Evolutionary conservation across 2,113 vertebrate genomes (phyloP).

Genomic region (Guaruba guarouba): DNA sequence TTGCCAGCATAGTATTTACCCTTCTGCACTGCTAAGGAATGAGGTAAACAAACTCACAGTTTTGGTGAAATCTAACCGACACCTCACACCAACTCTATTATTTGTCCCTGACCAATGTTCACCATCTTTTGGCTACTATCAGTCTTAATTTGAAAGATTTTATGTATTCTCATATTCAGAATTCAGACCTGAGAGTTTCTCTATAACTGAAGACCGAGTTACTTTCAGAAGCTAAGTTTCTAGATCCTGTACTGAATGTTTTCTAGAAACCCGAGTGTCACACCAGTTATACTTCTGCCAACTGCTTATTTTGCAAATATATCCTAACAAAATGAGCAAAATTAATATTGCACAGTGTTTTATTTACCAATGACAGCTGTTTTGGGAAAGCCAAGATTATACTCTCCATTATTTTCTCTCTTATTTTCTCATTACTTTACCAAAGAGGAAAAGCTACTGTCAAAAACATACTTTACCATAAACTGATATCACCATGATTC

Average conservation of each 20-base stretch:
- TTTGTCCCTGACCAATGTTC: fast-evolving
- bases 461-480: not conserved
- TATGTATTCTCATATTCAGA: not conserved
- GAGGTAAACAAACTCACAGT: not conserved
- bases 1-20: not conserved
- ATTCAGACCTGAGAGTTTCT: not conserved
- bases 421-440: not conserved
- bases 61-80: not conserved
- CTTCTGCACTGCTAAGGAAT: not conserved
- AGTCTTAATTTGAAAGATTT: not conserved
- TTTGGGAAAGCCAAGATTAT: not conserved
- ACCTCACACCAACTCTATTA: not conserved
- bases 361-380: conserved; percentile 15
- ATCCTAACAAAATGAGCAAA: not conserved
- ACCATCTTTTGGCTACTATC: not conserved
- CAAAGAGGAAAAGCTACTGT: not conserved
- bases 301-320: not conserved
- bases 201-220: not conserved
- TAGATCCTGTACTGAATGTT: not conserved
- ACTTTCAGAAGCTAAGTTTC: not conserved
- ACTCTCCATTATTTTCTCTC: not conserved
- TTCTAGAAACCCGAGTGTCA: conserved; percentile 3
- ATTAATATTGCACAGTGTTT: not conserved
- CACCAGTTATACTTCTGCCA: not conserved
- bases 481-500: not conserved